Base-by-base conservation (phyloP, 2,888 invertebrate genomes). In the Apomyelois bistriatella region DNA sequence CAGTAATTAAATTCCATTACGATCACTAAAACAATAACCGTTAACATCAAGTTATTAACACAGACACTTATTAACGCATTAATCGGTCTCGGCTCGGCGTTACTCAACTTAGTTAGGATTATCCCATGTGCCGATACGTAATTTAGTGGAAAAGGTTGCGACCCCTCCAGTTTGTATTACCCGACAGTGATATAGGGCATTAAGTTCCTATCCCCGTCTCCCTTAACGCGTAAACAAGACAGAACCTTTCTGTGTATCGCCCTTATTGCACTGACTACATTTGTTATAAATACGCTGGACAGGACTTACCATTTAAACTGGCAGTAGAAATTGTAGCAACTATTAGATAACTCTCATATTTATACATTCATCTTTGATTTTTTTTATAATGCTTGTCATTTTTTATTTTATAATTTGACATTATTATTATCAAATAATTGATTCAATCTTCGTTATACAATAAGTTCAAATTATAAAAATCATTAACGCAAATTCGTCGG, bases 131-230 rank as follows among this genome's bases (percentile, higher is more conserved):
- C 85, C 85, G 82, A 89, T 90, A 88, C 82, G 85, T 84, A 90
- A 90, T 90, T 88, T 84, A 87, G 83, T 85, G 86, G 87, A 87
- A 88, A 89, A 89, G 88, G 88, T 87, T 85, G 81, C 77, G 85
- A 85, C 83, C 88, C 86, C 73, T 81, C 85, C 82, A 88, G 86
- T 88, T 89, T 85, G 86, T 85, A 84, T 85, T 83, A 81, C 82
- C 79, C 80, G 86, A 85, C 87, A 87, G 85, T 90, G 88, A 90
- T 88, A 89, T 85, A 88, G 89, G 86, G 83, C 83, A 89, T 89
- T 88, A 88, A 88, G 87, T 84, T 85, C 84, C 86, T 81, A 82
- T 77, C 81, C 78, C 82, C 76, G 76, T 82, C 84, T 85, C 87
- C 86, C 86, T 84, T 82, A 85, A 84, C 86, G 82, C 85, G 87